Base-by-base conservation (phyloP, 2,797 vertebrate genomes). In the Cephalopachus bancanus region DNA sequence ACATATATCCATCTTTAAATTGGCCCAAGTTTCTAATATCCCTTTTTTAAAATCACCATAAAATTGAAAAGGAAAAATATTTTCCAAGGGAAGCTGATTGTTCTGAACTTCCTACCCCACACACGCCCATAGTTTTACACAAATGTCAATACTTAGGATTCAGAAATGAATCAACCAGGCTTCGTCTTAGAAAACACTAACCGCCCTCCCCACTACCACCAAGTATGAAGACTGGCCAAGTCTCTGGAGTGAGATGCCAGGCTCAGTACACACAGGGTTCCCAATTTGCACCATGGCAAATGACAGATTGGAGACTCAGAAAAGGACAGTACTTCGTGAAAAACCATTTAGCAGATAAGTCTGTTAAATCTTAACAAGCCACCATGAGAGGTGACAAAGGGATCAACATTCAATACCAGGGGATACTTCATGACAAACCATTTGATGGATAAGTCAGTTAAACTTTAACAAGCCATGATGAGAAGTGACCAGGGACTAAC, bases 31-130 rank as follows among this genome's bases (percentile, higher is more conserved):
- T 85, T 76, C 75, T 53, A 95, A 90, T 44, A 91, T 78, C 80
- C 49, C 30, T 83, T 81, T 83, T 78, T 16, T 30, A 78, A 96
- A 95, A 97, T 30, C 97, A 90, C 72, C 72, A 83, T 33, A 53
- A 59, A 83, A 76, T 51, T 64, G 87, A 94, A 92, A 96, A 93
- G 67, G 76, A 85, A 96, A 97, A 96, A 92, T 96, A 93, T 93
- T 97, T 97, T 96, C 94, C 89, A 79, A 92, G 81, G 78, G 89
- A 76, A 97, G 51, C 16, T 90, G 78, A 92, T 94, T 92, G 93
- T 53, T 96, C 55, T 95, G 95, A 97, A 97, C 89, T 96, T 96
- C 88, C 92, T 95, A 85, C 59, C 81, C 80, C 67, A 81, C 51
- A 95, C 33, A 96, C 33, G 60, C 92, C 88, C 83, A 44, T 75